phyloP scores from a whole-genome alignment of 2,113 vertebrate genomes.

The Ammodramus savannarum region DNA sequence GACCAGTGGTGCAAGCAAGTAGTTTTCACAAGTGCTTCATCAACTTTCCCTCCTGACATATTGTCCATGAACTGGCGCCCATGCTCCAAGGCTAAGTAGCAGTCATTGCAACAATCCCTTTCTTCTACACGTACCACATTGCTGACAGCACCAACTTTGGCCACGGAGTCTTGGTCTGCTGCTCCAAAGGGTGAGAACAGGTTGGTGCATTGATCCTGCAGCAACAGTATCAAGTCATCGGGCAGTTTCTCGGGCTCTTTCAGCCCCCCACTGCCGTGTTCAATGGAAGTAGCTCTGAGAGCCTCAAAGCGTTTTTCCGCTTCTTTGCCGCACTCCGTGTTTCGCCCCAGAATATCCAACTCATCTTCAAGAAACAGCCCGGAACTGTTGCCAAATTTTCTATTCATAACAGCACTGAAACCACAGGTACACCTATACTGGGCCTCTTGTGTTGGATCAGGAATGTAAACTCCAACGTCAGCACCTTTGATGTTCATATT shows the following conservation, averaged over 20 bases:
- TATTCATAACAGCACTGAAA: conserved; percentile 96
- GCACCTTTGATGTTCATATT: conserved; percentile 99
- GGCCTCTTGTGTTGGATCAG: conserved; percentile 86
- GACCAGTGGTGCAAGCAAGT: conserved; percentile 95
- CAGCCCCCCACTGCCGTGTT: conserved; percentile 77
- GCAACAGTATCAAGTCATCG: conserved; percentile 89
- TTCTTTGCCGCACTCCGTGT: conserved; percentile 90
- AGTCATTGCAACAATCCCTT: conserved; percentile 92
- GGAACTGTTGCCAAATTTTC: conserved; percentile 92
- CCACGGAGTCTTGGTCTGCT: conserved; percentile 79
- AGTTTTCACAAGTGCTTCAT: conserved; percentile 93
- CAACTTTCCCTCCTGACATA: conserved; percentile 98
- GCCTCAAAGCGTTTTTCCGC: conserved; percentile 93
- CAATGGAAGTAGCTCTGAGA: conserved; percentile 80
- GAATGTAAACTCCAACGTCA: conserved; percentile 95
- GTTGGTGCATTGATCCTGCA: conserved; percentile 97
- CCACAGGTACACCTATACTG: conserved; percentile 92
- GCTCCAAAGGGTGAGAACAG: conserved; percentile 90
- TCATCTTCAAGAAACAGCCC: conserved; percentile 98
- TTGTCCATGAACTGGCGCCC: conserved; percentile 99
- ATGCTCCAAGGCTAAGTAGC: conserved; percentile 95
- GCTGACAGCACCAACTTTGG: conserved; percentile 69
- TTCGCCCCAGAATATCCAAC: conserved; percentile 92
- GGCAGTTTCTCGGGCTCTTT: conserved; percentile 85
- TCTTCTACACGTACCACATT: conserved; percentile 89